phyloP scores from a whole-genome alignment of 2,888 invertebrate genomes.

The Tenthredo livida region DNA sequence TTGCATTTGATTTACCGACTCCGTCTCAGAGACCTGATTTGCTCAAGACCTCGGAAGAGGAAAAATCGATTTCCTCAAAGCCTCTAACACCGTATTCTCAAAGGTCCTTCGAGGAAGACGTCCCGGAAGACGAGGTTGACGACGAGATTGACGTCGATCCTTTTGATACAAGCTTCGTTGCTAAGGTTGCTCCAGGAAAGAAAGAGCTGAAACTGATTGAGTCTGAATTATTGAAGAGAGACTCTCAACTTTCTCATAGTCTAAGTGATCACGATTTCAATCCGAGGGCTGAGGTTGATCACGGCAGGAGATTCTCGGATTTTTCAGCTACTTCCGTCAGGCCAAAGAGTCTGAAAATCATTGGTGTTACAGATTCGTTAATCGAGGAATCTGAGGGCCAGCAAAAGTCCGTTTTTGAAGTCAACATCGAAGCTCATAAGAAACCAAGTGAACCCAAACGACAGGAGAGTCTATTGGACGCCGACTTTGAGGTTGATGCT shows the following conservation, averaged over 20 bases:
- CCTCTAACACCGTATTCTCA: constrained; percentile 90
- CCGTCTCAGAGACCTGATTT: constrained; percentile 79
- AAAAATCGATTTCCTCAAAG: constrained; percentile 82
- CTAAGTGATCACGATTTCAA: constrained; percentile 85
- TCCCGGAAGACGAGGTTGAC: constrained; percentile 79
- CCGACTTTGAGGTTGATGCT: constrained; percentile 82
- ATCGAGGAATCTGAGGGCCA: constrained; percentile 60
- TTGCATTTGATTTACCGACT: constrained; percentile 83
- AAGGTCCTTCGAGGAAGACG: constrained; percentile 79
- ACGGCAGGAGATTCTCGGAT: constrained; percentile 81
- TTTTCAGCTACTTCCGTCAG: constrained; percentile 62
- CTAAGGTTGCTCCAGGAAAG: constrained; percentile 80
- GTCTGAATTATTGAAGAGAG: constrained; percentile 77
- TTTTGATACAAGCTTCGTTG: constrained; percentile 84
- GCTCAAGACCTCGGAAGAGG: constrained; percentile 81
- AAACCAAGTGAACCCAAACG: constrained; percentile 55
- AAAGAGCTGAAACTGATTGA: constrained; percentile 82
- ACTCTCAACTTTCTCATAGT: constrained; percentile 76
- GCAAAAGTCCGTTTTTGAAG: constrained; percentile 33
- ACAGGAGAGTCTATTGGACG: constrained; percentile 78
- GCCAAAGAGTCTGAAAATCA: constrained; percentile 60
- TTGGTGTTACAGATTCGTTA: constrained; percentile 57
- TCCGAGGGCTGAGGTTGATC: constrained; percentile 77
- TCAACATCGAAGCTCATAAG: constrained; percentile 54
- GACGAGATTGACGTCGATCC: constrained; percentile 80